Evolutionary conservation across 92 coral and sea anemone genomes (phyloP), one percentile per base, ranked within the genome.

Genomic region (Umimayanthus kanabou): DNA sequence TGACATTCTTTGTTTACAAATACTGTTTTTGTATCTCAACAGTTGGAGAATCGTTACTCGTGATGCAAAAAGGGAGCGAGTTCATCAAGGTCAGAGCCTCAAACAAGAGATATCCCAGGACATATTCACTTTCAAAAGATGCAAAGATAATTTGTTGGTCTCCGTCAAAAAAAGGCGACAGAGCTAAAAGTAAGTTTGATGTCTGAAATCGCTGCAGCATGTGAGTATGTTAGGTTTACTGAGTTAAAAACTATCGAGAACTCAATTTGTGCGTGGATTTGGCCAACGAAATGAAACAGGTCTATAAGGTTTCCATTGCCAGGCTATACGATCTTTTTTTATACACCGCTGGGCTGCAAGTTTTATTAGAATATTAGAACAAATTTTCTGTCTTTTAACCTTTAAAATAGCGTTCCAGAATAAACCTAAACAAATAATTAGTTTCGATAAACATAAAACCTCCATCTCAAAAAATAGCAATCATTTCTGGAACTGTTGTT

Each of bases 161-260:
- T 14, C 98, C 98, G 0, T 94, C 98, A 39, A 94, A 94, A 88
- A 94, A 91, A 42, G 98, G 98, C 1, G 94, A 93, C 39, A 84
- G 88, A 20, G 98, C 98, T 4, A 89, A 91, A 85, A 94, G 98
- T 94, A 83, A 94, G 95, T 65, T 66, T 81, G 33, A 22, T 39
- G 25, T 39, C 29, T 18, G 70, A 39, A 61, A 39, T 42, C 37
- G 61, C 22, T 45, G n/a, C 20, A 37, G 16, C 42, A 3, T 9
- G 4, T 39, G 49, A 50, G 6, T 42, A 3, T 9, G 18, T 7
- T n/a, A 15, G 75, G 18, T 71, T 15, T 73, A 72, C 9, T 23
- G 20, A 73, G 39, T 39, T 73, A 26, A 6, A 20, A 57, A 57
- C 66, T 57, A 23, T 20, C 15, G 25, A 22, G 26, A 61, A 61